These are phyloP conservation scores for Lordiphosa andalusiaca DNA, from an alignment of 2,888 invertebrate species.

Conservation along the genomic window DNA sequence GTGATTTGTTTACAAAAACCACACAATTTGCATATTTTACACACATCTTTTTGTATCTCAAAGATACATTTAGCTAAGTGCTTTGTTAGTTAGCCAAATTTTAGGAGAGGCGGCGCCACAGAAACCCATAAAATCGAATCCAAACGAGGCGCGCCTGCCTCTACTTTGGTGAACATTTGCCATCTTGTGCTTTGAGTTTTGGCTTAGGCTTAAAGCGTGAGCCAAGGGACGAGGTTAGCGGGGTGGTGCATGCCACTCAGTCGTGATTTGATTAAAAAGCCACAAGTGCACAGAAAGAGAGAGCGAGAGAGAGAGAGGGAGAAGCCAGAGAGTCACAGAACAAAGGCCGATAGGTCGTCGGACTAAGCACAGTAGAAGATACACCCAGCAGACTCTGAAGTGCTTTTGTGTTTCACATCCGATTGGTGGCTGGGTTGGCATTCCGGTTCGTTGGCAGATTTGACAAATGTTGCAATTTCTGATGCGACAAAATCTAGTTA, in stretches of 20 bases:
- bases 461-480: slow-evolving; percentile 75
- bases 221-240: slow-evolving; percentile 23
- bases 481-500: slow-evolving; percentile 57
- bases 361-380: slow-evolving; percentile 1
- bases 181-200: slow-evolving; percentile 68
- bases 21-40: slow-evolving; percentile 58
- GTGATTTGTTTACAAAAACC: slow-evolving; percentile 66
- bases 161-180: slow-evolving; percentile 51
- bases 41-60: slow-evolving; percentile 20
- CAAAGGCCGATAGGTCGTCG: slow-evolving; percentile 48
- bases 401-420: slow-evolving; percentile 34
- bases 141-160: slow-evolving; percentile 9
- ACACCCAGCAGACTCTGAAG: slow-evolving; percentile 23
- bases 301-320: too few species aligned
- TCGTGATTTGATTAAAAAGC: slow-evolving; percentile 79
- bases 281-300: slow-evolving; percentile 58
- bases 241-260: slow-evolving; percentile 54
- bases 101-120: slow-evolving; percentile 57
- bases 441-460: slow-evolving; percentile 45
- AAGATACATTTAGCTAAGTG: slow-evolving; percentile 65
- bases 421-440: slow-evolving; percentile 25
- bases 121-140: slow-evolving; percentile 37
- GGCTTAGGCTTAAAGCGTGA: slow-evolving; percentile 61
- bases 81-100: slow-evolving; percentile 59
- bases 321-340: slow-evolving; percentile 41